A percentile compares a stretch with the other conserved stretches of the same genome.
Evolutionary conservation across 2,888 invertebrate species (phyloP).

Genomic region (Hypolimnas misippus): DNA sequence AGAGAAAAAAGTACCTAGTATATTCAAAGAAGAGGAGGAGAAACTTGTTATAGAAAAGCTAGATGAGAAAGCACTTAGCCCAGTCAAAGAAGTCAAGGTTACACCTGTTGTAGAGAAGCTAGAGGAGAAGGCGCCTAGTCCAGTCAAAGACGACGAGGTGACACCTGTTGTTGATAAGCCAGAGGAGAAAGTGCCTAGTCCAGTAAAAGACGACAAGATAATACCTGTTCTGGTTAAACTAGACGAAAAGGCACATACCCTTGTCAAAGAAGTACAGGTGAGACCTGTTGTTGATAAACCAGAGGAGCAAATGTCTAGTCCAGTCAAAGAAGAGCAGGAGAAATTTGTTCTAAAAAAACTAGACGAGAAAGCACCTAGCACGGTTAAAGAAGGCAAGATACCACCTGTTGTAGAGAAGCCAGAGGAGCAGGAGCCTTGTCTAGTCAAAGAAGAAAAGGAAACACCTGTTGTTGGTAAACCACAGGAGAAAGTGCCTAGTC

Average conservation of each 20-base stretch:
- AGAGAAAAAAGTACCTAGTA: slow-evolving; percentile 1
- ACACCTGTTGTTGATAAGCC: neutral
- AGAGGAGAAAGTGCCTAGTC: neutral
- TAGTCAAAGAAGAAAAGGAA: neutral
- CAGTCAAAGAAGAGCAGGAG: neutral
- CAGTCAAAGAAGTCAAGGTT: slow-evolving; percentile 16
- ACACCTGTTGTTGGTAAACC: slow-evolving; percentile 7
- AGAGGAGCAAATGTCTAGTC: slow-evolving; percentile 6
- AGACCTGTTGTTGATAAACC: slow-evolving; percentile 1
- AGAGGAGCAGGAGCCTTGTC: neutral
- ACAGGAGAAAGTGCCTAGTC: slow-evolving; percentile 34
- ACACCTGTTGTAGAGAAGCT: slow-evolving; percentile 7
- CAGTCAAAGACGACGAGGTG: slow-evolving; percentile 7
- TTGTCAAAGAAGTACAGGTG: neutral
- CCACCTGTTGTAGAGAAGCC: neutral
- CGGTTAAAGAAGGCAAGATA: neutral
- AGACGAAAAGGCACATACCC: neutral
- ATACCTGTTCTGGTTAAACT: neutral
- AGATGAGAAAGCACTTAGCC: slow-evolving; percentile 30
- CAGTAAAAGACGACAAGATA: neutral
- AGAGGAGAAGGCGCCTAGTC: slow-evolving; percentile 26
- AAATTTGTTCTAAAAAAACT: neutral
- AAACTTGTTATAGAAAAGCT: neutral
- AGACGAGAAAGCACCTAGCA: slow-evolving; percentile 1
- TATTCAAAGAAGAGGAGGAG: neutral